Evolutionary conservation across 2,888 invertebrate genomes (phyloP).

Genomic region (Hydriomena furcata): DNA sequence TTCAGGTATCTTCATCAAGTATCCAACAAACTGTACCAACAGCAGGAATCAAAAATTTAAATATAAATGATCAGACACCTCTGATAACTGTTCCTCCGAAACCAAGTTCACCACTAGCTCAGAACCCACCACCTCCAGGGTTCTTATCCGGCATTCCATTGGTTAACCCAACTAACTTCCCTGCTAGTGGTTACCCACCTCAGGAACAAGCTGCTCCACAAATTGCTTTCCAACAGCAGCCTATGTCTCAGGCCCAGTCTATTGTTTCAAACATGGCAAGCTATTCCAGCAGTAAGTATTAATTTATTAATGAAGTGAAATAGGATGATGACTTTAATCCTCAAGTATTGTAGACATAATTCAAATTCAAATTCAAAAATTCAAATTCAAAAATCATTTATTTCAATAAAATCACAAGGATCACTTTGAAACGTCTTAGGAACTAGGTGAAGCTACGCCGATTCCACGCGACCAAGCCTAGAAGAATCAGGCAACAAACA

Average conservation of each 20-base stretch:
- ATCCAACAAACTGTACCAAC: conserved; percentile 35
- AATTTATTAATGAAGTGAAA: neutral
- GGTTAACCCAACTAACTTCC: conserved; percentile 70
- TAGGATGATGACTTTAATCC: too few species aligned
- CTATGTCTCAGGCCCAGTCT: conserved; percentile 62
- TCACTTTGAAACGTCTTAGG: too few species aligned
- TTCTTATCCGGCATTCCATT: conserved; percentile 79
- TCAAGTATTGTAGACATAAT: neutral
- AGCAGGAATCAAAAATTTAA: conserved; percentile 57
- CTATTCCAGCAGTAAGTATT: conserved; percentile 76
- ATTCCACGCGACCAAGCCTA: too few species aligned
- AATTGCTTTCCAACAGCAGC: conserved; percentile 41
- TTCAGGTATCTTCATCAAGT: conserved; percentile 54
- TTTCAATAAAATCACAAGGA: too few species aligned
- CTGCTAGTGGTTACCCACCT: conserved; percentile 35
- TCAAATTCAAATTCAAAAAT: too few species aligned
- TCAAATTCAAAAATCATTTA: too few species aligned
- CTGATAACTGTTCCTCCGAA: conserved; percentile 40
- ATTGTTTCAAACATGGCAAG: conserved; percentile 75
- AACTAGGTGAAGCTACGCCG: too few species aligned
- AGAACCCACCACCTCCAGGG: conserved; percentile 60
- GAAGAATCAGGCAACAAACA: too few species aligned
- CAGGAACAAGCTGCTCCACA: conserved; percentile 28
- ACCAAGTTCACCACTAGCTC: conserved; percentile 42
- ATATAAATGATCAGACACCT: conserved; percentile 57